Evolutionary conservation across 2,888 invertebrate species (phyloP).

Genomic region (Rhorus exstirpatorius): DNA sequence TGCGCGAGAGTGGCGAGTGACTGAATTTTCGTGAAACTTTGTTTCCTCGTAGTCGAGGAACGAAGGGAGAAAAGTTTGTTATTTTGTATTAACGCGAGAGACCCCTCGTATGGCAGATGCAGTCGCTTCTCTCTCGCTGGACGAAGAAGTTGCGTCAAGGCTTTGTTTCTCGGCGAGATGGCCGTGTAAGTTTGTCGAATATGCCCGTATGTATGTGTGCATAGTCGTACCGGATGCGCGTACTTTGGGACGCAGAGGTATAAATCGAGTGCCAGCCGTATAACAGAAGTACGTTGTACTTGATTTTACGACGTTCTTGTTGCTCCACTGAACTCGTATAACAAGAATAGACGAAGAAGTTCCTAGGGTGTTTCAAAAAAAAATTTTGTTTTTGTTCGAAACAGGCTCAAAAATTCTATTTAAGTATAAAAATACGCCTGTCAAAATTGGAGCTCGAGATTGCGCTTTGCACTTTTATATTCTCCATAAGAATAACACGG

Average conservation of each 20-base stretch:
- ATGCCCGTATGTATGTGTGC: too few species aligned
- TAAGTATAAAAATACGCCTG: too few species aligned
- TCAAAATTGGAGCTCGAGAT: too few species aligned
- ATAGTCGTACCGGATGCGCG: too few species aligned
- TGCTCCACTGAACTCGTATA: slow-evolving; percentile 27
- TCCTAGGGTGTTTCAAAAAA: too few species aligned
- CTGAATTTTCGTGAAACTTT: slow-evolving; percentile 49
- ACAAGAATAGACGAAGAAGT: slow-evolving; percentile 49
- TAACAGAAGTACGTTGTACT: slow-evolving; percentile 40
- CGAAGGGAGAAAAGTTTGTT: slow-evolving; percentile 50
- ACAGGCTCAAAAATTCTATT: too few species aligned
- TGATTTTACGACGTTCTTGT: slow-evolving; percentile 45
- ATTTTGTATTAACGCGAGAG: slow-evolving; percentile 29
- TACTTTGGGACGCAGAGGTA: slow-evolving; percentile 39
- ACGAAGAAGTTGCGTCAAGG: slow-evolving; percentile 52
- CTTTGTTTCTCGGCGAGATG: slow-evolving; percentile 37
- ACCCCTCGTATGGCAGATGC: slow-evolving; percentile 38
- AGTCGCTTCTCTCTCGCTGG: slow-evolving; percentile 23
- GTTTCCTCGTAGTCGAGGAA: slow-evolving; percentile 17
- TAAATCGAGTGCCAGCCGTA: background rate
- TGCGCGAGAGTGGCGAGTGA: slow-evolving; percentile 19
- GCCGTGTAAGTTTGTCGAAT: slow-evolving; percentile 16
- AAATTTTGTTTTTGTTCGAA: too few species aligned
- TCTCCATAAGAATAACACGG: too few species aligned
- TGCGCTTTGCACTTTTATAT: too few species aligned